Evolutionary conservation across 2,888 invertebrate genomes (phyloP), one percentile per base, ranked within the genome.

Genomic region (Allophyes oxyacanthae): DNA sequence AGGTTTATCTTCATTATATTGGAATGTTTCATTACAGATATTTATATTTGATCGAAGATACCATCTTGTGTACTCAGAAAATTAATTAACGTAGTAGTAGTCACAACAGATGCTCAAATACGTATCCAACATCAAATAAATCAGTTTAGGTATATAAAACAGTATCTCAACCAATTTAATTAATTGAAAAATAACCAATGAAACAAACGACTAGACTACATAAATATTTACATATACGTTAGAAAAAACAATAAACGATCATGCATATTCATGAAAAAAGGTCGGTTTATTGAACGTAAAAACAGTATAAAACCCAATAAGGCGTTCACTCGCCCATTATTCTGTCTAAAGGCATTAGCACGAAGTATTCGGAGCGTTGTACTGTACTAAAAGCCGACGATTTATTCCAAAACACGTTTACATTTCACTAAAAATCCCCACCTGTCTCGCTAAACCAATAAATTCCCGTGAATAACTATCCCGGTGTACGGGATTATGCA

Each of bases 201-300:
- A n/a, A n/a, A 13, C 11, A 43, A 37, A 46, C 55, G 64, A 38
- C 43, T 71, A 28, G 40, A 57, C n/a, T n/a, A n/a, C n/a, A 57
- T 41, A 49, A 38, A 71, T 40, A 71, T 66, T 65, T 64, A 65
- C 71, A 71, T 65, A 50, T 58, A 49, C 48, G 51, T 71, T 66
- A 64, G 48, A 49, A 65, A 53, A 62, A 63, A 69, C 37, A 54
- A 46, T 59, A 66, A 65, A 70, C 61, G 72, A 45, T 60, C 71
- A 61, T 61, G 57, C 72, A 65, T 70, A 73, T 69, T 70, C 70
- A 73, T 73, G 43, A 26, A 26, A 41, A 72, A 58, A 51, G 64
- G 64, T 69, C 55, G 53, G 70, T 64, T 64, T 73, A 74, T 58
- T 56, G 74, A 51, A 59, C 59, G 42, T 73, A 55, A 65, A 60